These are phyloP conservation scores for Scytalopus superciliaris DNA, from an alignment of 2,113 vertebrate species.

Conservation along the genomic window DNA sequence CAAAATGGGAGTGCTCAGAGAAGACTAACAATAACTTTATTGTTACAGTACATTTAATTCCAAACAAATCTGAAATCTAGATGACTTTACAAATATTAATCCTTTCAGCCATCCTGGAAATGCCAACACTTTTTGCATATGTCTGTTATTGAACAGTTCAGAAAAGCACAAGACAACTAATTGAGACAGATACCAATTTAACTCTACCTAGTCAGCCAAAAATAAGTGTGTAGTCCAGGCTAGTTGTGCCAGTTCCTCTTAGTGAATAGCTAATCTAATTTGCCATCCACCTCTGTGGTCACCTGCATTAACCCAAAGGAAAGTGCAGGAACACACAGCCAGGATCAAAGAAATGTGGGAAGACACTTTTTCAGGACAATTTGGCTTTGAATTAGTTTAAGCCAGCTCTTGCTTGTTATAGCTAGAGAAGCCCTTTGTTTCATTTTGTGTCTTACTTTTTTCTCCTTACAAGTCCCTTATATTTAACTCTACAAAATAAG, in stretches of 20 bases:
- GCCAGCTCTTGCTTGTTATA: accelerated
- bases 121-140: background rate
- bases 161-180: background rate
- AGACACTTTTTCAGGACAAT: background rate
- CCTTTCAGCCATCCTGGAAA: background rate
- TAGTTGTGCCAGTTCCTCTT: background rate
- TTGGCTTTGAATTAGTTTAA: background rate
- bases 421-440: background rate
- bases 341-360: background rate
- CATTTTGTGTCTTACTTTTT: background rate
- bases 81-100: conserved; percentile 20
- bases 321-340: background rate
- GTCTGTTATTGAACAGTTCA: background rate
- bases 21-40: conserved; percentile 44
- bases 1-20: conserved; percentile 25
- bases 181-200: background rate
- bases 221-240: background rate
- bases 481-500: background rate
- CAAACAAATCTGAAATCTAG: conserved; percentile 30
- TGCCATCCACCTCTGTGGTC: background rate
- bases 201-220: background rate
- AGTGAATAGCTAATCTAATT: background rate
- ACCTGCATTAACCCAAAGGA: background rate
- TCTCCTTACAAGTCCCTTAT: background rate
- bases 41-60: background rate